Percentiles rank a stretch among this genome's conserved stretches.
Conservation (phyloP, 2,113 vertebrate species). For the Spermophilus dauricus region DNA sequence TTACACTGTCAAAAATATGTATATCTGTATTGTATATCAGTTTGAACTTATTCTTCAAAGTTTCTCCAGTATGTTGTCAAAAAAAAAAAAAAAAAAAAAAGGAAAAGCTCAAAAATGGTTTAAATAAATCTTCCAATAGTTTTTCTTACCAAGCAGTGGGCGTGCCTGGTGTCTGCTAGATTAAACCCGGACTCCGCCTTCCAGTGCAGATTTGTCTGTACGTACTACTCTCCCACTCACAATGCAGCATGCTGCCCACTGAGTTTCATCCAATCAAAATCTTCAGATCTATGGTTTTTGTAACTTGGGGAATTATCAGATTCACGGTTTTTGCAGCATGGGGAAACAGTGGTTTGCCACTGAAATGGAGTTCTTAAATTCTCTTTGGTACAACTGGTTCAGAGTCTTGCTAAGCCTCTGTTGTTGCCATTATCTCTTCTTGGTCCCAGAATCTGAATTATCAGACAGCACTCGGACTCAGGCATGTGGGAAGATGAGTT, state of each 20-base stretch:
- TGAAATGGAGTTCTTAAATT: not conserved
- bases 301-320: not conserved
- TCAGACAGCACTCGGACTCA: not conserved
- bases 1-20: constrained; percentile 83
- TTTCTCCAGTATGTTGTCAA: constrained; percentile 67
- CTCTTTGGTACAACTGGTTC: constrained; percentile 19
- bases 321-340: not conserved
- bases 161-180: not conserved
- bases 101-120: constrained; percentile 67
- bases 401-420: not conserved
- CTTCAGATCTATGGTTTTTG: not conserved
- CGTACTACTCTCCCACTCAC: not conserved
- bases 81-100: constrained; percentile 65
- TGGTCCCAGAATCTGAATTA: not conserved
- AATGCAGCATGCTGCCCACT: rapidly evolving
- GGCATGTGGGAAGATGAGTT: not conserved
- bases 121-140: not conserved
- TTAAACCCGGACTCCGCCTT: not conserved
- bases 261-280: not conserved
- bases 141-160: not conserved
- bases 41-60: constrained; percentile 68
- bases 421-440: not conserved
- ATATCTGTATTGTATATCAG: not conserved
- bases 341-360: not conserved
- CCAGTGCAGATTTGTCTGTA: not conserved